These are phyloP conservation scores for Eledona agricola DNA, from an alignment of 2,888 invertebrate genomes.

Conservation along the genomic window DNA sequence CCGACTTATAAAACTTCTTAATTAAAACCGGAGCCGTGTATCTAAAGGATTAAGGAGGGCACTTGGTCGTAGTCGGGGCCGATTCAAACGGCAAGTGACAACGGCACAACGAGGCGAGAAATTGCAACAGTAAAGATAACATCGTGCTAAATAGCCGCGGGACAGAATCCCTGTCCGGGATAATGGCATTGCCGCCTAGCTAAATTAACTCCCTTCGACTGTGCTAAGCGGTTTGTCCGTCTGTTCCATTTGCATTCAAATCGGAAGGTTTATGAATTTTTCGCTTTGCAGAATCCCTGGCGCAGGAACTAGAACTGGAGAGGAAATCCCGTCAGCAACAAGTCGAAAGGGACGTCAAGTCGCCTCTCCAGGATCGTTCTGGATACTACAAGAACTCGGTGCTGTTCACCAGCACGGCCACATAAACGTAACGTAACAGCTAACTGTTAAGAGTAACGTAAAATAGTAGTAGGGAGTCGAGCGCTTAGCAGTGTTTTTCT, in stretches of 20 bases:
- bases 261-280: too few species aligned
- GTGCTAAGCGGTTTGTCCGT: conserved; percentile 35
- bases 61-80: conserved; percentile 37
- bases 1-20: conserved; percentile 50
- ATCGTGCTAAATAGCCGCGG: conserved; percentile 62
- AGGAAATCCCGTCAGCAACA: conserved; percentile 83
- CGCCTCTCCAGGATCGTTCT: conserved; percentile 82
- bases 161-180: conserved; percentile 59
- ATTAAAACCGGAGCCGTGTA: conserved; percentile 50
- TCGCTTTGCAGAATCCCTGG: conserved; percentile 82
- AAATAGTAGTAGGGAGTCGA: conserved; percentile 18
- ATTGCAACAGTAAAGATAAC: conserved; percentile 63
- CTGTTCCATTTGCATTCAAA: conserved; percentile 20
- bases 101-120: conserved; percentile 62
- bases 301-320: conserved; percentile 88
- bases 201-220: conserved; percentile 59
- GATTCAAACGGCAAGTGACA: conserved; percentile 51
- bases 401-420: conserved; percentile 88
- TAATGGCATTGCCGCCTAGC: conserved; percentile 59
- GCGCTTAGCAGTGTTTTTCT: conserved; percentile 29
- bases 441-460: conserved; percentile 20
- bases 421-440: conserved; percentile 61
- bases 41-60: conserved; percentile 44
- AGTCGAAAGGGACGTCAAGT: conserved; percentile 84
- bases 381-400: conserved; percentile 91